Conservation (phyloP, 1,140 invertebrate species). For the Drosophila pruinosa region DNA sequence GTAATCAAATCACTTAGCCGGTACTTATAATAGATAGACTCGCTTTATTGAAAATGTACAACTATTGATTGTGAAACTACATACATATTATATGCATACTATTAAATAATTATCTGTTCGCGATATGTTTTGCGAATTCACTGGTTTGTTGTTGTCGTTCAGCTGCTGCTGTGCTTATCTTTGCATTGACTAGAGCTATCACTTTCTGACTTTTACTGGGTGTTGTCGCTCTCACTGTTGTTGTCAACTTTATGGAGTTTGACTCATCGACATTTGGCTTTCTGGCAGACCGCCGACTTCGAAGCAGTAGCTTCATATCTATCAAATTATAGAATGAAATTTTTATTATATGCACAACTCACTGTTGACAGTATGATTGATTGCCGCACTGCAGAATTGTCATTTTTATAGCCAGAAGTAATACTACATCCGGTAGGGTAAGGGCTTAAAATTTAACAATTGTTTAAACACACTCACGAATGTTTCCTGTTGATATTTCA, state of each 20-base stretch:
- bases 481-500: conserved; percentile 21
- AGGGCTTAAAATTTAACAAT: conserved; percentile 1
- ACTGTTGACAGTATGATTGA: not conserved
- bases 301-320: conserved; percentile 21
- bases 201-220: not conserved
- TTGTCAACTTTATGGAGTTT: not conserved
- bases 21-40: not conserved
- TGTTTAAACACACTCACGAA: conserved; percentile 12
- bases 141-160: not conserved
- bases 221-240: not conserved
- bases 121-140: too few relatives aligned
- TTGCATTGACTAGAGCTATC: not conserved
- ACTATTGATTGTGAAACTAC: not conserved
- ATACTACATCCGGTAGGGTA: not conserved
- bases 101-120: not conserved
- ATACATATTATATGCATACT: not conserved
- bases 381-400: not conserved
- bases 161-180: not conserved
- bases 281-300: not conserved
- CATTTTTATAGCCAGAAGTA: conserved; percentile 10
- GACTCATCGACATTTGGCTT: not conserved
- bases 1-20: not conserved
- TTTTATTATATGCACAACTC: not conserved
- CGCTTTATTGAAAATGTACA: not conserved
- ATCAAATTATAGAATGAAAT: not conserved